Evolutionary conservation across 2,888 invertebrate species (phyloP), one percentile per base, ranked within the genome.

Genomic region (Cephus pulcher): DNA sequence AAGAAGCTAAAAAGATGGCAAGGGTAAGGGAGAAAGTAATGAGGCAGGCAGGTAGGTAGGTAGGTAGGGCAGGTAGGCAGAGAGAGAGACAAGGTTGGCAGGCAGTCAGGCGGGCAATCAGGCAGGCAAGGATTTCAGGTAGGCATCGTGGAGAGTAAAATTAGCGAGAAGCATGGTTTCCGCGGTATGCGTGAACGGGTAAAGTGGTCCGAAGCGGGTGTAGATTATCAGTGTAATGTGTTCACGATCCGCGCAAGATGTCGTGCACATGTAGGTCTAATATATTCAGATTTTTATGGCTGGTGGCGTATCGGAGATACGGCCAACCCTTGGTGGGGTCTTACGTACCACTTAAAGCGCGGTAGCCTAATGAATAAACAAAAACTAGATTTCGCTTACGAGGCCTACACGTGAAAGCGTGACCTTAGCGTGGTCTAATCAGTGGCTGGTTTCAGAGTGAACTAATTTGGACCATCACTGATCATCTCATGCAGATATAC

Each of bases 251-350:
- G 86, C 85, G 86, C 88, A 85, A 88, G 88, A 88, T 89, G 89
- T 90, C 89, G 89, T 88, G 89, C 88, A 87, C 88, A 87, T 87
- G 87, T 86, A 85, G 88, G 87, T 83, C 87, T 91, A 91, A 91
- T 91, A 89, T 90, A 91, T 91, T 91, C 90, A 90, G 89, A 91
- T 91, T 91, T 91, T 91, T 91, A 91, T 91, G 86, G 89, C 90
- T 87, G 86, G 86, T 88, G 89, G 90, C 88, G 87, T 89, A 89
- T 90, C 90, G 88, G 88, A 88, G 89, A 90, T 90, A 89, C 86
- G 88, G 83, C 81, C 81, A 80, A 81, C 83, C 84, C 84, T 77
- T 80, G 40, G 81, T 82, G 82, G 80, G 78, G 79, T 81, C 83
- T 78, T 81, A 84, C 87, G 86, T 89, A 86, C 86, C 88, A 88